phyloP scores from a whole-genome alignment of 2,888 invertebrate species.

The Ormyrus rosae region DNA sequence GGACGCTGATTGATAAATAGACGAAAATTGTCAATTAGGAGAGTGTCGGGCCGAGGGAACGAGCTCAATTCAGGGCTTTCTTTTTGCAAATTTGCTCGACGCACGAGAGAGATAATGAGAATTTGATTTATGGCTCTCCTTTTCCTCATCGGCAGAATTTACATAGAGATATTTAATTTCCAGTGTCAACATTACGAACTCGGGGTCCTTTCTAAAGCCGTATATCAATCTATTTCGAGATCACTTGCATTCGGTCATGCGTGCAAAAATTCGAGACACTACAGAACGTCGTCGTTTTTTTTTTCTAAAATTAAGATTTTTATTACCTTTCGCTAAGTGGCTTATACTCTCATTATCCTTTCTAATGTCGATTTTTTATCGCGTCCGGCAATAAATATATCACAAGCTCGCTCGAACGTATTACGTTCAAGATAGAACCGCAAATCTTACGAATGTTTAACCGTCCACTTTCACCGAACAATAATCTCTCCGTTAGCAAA shows the following conservation, averaged over 20 bases:
- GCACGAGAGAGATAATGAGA: background rate
- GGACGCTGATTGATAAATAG: background rate
- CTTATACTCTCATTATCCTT: too few relatives aligned
- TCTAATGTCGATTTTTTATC: too few relatives aligned
- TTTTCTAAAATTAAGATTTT: too few relatives aligned
- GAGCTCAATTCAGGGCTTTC: constrained; percentile 5
- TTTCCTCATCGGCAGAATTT: constrained; percentile 14
- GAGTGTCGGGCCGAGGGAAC: background rate
- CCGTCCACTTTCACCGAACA: too few relatives aligned
- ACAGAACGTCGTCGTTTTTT: too few relatives aligned
- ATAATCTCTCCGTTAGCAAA: too few relatives aligned
- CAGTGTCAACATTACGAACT: background rate
- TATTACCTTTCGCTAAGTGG: too few relatives aligned
- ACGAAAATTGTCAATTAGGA: constrained; percentile 6
- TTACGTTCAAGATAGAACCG: too few relatives aligned
- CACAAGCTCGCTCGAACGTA: too few relatives aligned
- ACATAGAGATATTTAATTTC: constrained; percentile 27
- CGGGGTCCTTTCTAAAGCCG: background rate
- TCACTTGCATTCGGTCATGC: background rate
- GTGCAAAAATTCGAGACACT: too few relatives aligned
- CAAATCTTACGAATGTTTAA: too few relatives aligned
- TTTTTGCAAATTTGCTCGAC: constrained; percentile 7
- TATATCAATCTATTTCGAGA: constrained; percentile 28
- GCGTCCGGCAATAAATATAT: too few relatives aligned
- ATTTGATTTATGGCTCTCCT: constrained; percentile 37